phyloP scores from a whole-genome alignment of 1,140 invertebrate genomes.

The Drosophila gunungcola region DNA sequence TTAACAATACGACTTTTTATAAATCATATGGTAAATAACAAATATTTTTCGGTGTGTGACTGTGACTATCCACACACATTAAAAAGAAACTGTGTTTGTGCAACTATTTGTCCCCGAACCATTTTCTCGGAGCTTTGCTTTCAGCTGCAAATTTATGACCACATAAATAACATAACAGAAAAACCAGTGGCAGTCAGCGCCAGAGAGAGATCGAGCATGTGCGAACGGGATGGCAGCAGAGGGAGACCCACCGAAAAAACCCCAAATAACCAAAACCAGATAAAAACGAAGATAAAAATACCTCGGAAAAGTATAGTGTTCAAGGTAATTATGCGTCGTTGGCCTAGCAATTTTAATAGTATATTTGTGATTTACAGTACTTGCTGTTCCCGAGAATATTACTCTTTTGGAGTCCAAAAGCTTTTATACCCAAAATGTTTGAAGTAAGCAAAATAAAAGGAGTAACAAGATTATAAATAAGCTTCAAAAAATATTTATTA shows the following conservation, averaged over 20 bases:
- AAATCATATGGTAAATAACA: background rate
- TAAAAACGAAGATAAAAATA: slow-evolving; percentile 20
- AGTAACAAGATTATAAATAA: too few relatives aligned
- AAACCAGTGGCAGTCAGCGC: slow-evolving; percentile 68
- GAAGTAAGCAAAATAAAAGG: too few relatives aligned
- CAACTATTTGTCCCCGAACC: slow-evolving; percentile 52
- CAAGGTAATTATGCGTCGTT: background rate
- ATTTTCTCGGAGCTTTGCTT: slow-evolving; percentile 71
- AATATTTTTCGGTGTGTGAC: slow-evolving; percentile 2
- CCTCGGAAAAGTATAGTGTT: slow-evolving; percentile 4
- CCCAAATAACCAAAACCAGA: slow-evolving; percentile 5
- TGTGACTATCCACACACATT: slow-evolving; percentile 3
- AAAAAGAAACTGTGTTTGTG: slow-evolving; percentile 8
- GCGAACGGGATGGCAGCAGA: background rate
- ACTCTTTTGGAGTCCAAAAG: background rate
- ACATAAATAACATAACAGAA: slow-evolving; percentile 78
- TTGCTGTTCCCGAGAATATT: background rate
- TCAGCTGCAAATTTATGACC: slow-evolving; percentile 80
- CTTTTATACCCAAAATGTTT: too few relatives aligned
- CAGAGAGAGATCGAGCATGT: slow-evolving; percentile 22
- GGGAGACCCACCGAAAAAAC: slow-evolving; percentile 24
- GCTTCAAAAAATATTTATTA: too few relatives aligned
- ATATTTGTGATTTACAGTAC: background rate
- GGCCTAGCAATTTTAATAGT: background rate
- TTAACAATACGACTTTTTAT: background rate